Evolutionary conservation across 2,113 vertebrate genomes (phyloP).

Genomic region (Fulmarus glacialis): DNA sequence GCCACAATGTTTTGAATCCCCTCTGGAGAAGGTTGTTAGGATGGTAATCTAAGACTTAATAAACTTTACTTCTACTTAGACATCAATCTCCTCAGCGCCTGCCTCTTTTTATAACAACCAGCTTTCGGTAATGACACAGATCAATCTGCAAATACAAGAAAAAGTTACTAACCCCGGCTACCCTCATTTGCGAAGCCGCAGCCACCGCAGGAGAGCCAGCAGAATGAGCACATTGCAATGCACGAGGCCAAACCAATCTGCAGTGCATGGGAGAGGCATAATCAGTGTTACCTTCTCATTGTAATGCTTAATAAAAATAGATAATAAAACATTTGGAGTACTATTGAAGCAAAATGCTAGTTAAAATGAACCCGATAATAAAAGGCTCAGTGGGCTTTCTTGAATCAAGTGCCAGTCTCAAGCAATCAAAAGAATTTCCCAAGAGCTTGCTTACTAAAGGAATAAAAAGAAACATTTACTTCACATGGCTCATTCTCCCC

Average conservation of each 20-base stretch:
- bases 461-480: conserved; percentile 4
- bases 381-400: conserved; percentile 1
- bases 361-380: conserved; percentile 24
- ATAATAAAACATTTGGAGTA: conserved; percentile 20
- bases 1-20: rapidly evolving
- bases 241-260: not conserved
- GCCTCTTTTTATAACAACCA: not conserved
- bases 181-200: rapidly evolving
- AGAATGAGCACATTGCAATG: not conserved
- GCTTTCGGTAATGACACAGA: rapidly evolving
- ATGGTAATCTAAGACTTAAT: not conserved
- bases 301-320: conserved; percentile 21
- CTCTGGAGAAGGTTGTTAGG: not conserved
- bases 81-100: not conserved
- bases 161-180: rapidly evolving
- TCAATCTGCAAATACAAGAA: not conserved
- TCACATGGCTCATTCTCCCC: not conserved
- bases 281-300: conserved; percentile 13
- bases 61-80: not conserved
- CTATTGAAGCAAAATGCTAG: conserved; percentile 5
- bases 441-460: conserved; percentile 22
- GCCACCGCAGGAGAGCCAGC: rapidly evolving
- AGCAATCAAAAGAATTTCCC: conserved; percentile 37
- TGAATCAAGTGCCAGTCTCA: not conserved
- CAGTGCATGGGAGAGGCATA: not conserved